These are phyloP conservation scores for Boloria euphrosyne DNA, from an alignment of 2,888 invertebrate species.

Conservation along the genomic window DNA sequence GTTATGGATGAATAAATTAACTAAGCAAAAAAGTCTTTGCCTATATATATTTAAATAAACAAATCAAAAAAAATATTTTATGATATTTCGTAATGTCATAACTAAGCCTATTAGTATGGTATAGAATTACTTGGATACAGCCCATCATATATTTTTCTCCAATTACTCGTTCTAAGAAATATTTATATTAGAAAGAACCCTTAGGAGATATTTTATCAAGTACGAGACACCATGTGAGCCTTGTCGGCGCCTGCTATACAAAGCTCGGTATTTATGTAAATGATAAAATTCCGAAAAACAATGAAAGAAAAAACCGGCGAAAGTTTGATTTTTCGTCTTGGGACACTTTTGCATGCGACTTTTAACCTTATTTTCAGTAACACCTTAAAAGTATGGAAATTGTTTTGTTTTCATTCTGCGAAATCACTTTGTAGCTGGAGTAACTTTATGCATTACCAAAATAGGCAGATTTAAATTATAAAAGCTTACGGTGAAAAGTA, in stretches of 20 bases:
- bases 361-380: constrained; percentile 41
- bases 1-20: too few relatives aligned
- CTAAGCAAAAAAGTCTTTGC: too few relatives aligned
- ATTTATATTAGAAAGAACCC: constrained; percentile 27
- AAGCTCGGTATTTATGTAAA: constrained; percentile 79
- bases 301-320: constrained; percentile 70
- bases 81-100: too few relatives aligned
- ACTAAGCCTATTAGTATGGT: too few relatives aligned
- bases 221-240: constrained; percentile 37
- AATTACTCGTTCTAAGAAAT: constrained; percentile 11
- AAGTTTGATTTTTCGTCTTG: constrained; percentile 71
- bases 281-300: constrained; percentile 77
- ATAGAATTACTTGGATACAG: neutral
- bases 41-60: too few relatives aligned
- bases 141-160: neutral
- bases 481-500: too few relatives aligned
- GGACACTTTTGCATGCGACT: constrained; percentile 55
- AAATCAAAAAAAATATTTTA: too few relatives aligned
- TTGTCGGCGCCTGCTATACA: constrained; percentile 76
- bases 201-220: constrained; percentile 33
- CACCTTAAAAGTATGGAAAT: constrained; percentile 35
- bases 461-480: too few relatives aligned
- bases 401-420: constrained; percentile 19
- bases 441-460: neutral
- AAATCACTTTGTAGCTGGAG: constrained; percentile 7